A percentile compares a stretch with the other conserved stretches of the same genome.
Evolutionary conservation across 2,797 vertebrate species (phyloP).

Genomic region (Coregonus ussuriensis): DNA sequence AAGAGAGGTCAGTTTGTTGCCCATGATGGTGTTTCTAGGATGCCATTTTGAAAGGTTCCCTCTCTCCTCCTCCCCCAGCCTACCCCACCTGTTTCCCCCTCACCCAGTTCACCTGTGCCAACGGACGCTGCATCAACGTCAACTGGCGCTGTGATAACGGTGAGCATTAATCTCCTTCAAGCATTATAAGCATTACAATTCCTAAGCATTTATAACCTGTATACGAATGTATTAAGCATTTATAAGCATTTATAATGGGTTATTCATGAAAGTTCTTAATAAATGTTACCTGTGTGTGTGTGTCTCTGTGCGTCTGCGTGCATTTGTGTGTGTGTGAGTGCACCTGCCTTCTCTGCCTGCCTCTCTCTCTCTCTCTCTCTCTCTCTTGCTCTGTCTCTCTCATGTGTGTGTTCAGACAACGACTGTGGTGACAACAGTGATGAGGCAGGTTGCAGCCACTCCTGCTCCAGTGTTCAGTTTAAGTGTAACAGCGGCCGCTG

Average conservation of each 20-base stretch:
- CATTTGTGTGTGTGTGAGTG: no score
- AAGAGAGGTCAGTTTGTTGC: no score
- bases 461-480: constrained; percentile 88
- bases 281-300: no score
- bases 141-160: constrained; percentile 98
- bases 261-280: no score
- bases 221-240: no score
- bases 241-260: no score
- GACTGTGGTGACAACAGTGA: constrained; percentile 88
- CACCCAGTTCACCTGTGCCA: constrained; percentile 97
- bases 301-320: no score
- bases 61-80: constrained; percentile 66
- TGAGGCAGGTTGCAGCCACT: constrained; percentile 87
- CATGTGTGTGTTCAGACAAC: constrained; percentile 71
- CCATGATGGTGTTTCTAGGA: no score
- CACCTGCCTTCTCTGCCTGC: not conserved
- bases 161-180: constrained; percentile 54
- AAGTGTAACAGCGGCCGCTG: constrained; percentile 89
- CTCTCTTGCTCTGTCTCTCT: not conserved
- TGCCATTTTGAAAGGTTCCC: not conserved
- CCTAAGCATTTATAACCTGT: no score
- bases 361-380: no score
- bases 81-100: constrained; percentile 98
- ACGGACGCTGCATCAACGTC: constrained; percentile 96
- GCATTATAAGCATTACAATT: no score